Evolutionary conservation across 1,140 invertebrate genomes (phyloP).

Genomic region (Lepidostoma basale): DNA sequence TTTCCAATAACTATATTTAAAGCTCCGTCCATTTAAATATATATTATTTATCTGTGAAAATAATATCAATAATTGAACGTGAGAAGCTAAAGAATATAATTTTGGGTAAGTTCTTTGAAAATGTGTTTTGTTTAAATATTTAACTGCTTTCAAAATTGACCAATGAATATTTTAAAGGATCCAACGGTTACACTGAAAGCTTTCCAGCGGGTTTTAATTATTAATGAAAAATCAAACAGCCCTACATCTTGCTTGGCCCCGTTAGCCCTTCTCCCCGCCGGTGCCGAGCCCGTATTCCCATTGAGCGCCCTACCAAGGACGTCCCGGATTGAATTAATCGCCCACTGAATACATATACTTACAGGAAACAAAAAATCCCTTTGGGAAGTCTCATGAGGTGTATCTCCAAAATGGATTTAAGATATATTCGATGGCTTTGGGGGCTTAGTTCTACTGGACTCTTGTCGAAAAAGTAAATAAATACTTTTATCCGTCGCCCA

Average conservation of each 20-base stretch:
- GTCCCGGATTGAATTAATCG: slow-evolving; percentile 29
- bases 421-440: slow-evolving; percentile 11
- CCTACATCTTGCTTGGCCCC: background rate
- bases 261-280: background rate
- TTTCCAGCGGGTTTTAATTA: background rate
- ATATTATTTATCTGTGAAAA: no score
- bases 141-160: no score
- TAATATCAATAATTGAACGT: no score
- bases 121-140: no score
- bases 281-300: background rate
- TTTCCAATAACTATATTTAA: no score
- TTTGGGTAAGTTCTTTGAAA: no score
- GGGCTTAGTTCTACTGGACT: background rate
- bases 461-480: slow-evolving; percentile 4
- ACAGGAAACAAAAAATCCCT: slow-evolving; percentile 9
- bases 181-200: no score
- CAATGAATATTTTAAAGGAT: no score
- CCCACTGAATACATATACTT: slow-evolving; percentile 13
- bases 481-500: no score
- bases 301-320: slow-evolving; percentile 15
- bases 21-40: no score
- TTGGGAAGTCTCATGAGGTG: slow-evolving; percentile 1
- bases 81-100: no score
- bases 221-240: background rate
- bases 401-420: slow-evolving; percentile 20